These are phyloP conservation scores for Atta texana DNA, from an alignment of 1,140 invertebrate genomes.

Conservation along the genomic window DNA sequence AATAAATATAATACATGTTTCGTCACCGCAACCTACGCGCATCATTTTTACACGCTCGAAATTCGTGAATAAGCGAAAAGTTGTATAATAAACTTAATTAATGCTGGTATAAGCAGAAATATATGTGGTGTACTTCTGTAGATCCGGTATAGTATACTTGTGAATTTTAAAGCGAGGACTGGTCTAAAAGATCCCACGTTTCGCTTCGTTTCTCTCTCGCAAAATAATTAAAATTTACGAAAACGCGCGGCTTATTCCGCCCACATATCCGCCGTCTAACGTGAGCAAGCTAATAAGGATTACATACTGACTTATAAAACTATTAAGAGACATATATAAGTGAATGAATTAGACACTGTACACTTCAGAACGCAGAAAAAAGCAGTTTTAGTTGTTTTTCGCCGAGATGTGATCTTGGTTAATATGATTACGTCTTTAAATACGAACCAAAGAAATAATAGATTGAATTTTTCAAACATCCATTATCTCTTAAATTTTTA, in stretches of 20 bases:
- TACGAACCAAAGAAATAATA: slow-evolving; percentile 61
- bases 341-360: neutral
- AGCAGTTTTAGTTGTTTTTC: slow-evolving; percentile 13
- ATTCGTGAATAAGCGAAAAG: slow-evolving; percentile 50
- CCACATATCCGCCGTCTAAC: neutral
- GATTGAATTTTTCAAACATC: neutral
- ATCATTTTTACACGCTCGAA: slow-evolving; percentile 53
- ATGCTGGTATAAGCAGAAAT: slow-evolving; percentile 31
- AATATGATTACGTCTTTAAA: slow-evolving; percentile 25
- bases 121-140: slow-evolving; percentile 6
- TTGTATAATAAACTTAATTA: slow-evolving; percentile 68
- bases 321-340: slow-evolving; percentile 36
- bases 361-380: neutral
- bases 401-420: slow-evolving; percentile 18
- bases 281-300: slow-evolving; percentile 37
- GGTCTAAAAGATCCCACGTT: slow-evolving; percentile 23
- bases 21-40: slow-evolving; percentile 7
- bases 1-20: slow-evolving; percentile 45
- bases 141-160: slow-evolving; percentile 14
- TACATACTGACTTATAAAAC: slow-evolving; percentile 50
- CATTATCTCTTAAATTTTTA: slow-evolving; percentile 53
- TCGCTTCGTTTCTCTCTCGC: slow-evolving; percentile 9
- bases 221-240: slow-evolving; percentile 54
- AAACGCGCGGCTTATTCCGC: slow-evolving; percentile 31
- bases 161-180: slow-evolving; percentile 33